A percentile compares a stretch with the other conserved stretches of the same genome.
Evolutionary conservation across 2,888 invertebrate genomes (phyloP).

Genomic region (Anaspis maculata): DNA sequence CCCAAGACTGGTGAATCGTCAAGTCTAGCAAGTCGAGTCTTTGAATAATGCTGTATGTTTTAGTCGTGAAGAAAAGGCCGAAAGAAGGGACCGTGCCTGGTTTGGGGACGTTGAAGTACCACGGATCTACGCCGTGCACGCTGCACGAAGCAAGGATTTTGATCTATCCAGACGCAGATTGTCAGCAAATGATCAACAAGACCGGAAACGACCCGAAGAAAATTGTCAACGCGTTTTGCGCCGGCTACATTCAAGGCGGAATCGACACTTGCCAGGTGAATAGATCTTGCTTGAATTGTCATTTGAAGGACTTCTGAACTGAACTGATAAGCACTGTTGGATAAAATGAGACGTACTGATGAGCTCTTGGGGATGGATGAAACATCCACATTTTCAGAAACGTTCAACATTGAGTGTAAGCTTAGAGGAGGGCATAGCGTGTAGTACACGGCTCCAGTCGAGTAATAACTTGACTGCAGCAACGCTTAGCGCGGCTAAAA

Average conservation of each 20-base stretch:
- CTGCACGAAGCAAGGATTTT: slow-evolving; percentile 35
- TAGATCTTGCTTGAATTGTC: background rate
- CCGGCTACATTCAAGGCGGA: slow-evolving; percentile 47
- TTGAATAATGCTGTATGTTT: background rate
- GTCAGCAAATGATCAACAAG: slow-evolving; percentile 31
- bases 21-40: background rate
- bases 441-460: no score
- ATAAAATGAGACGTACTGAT: background rate
- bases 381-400: background rate
- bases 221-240: slow-evolving; percentile 45
- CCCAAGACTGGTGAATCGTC: slow-evolving; percentile 26
- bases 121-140: slow-evolving; percentile 33
- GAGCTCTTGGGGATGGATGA: background rate
- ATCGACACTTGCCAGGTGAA: slow-evolving; percentile 58
- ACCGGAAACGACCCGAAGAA: slow-evolving; percentile 27
- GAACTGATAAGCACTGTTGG: background rate
- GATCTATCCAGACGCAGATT: slow-evolving; percentile 31
- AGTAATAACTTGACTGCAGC: no score
- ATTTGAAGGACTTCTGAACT: background rate
- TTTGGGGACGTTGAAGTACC: slow-evolving; percentile 31
- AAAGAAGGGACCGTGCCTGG: slow-evolving; percentile 35
- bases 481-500: no score
- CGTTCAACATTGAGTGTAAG: background rate
- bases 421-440: no score
- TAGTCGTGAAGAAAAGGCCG: slow-evolving; percentile 19